Evolutionary conservation across 1,140 invertebrate genomes (phyloP), one percentile per base, ranked within the genome.

Genomic region (Diuraphis noxia): DNA sequence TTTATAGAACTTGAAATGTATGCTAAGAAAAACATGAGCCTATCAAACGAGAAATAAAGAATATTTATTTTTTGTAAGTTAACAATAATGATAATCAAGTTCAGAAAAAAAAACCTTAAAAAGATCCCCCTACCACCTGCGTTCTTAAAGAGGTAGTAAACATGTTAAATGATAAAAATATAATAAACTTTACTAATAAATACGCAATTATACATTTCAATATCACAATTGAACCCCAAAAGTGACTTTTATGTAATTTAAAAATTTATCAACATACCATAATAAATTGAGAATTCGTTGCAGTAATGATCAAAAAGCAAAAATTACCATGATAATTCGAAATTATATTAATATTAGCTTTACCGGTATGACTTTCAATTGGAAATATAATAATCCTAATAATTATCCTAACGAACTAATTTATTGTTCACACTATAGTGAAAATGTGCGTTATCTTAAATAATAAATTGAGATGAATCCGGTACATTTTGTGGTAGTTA

Each of bases 131-230:
- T n/a, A 72, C n/a, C 30, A 17, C n/a, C n/a, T 72, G 56, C 56
- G n/a, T 72, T 72, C 56, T 72, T 72, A n/a, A 72, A 72, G 56
- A 72, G 56, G 56, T n/a, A 72, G n/a, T 72, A n/a, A 63, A n/a
- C 56, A 72, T 34, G 17, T 72, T 72, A n/a, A n/a, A 72, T 72
- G 34, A 72, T 72, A 52, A 52, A 25, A 72, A 72, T 72, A 72
- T 10, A 63, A 63, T n/a, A 13, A n/a, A n/a, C n/a, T n/a, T 13
- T 34, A n/a, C n/a, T 72, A n/a, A 72, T 72, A 72, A 72, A 72
- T 72, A 17, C n/a, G 34, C 56, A 63, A 63, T n/a, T 72, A 72
- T 13, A 72, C 13, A 72, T n/a, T 72, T 17, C 56, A n/a, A 72
- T 72, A 72, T 72, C 56, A 72, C 56, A 72, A 72, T 72, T 72